These are phyloP conservation scores for Montipora efflorescens DNA, from an alignment of 64 coral and sea anemone species.

Conservation along the genomic window DNA sequence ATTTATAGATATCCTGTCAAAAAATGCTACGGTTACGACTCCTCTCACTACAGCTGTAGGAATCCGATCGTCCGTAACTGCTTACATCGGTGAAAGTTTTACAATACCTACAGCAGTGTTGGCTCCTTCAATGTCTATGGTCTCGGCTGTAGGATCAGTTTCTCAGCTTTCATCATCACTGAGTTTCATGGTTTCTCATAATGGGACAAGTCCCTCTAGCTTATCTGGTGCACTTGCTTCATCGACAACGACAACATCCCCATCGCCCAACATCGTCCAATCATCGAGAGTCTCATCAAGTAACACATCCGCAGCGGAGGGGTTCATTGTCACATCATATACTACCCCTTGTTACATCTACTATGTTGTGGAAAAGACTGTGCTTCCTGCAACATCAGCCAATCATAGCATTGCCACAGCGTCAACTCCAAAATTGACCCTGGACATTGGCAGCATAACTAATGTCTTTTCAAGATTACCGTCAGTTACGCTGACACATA, in stretches of 20 bases:
- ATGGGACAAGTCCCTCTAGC: background rate
- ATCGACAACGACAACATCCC: background rate
- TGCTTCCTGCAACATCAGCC: constrained; percentile 1
- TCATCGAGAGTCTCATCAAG: background rate
- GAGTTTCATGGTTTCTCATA: background rate
- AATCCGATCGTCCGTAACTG: background rate
- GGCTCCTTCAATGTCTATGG: background rate
- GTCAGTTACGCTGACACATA: constrained; percentile 21
- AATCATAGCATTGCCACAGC: constrained; percentile 15
- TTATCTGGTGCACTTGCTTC: background rate
- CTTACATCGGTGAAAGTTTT: background rate
- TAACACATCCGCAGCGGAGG: constrained; percentile 23
- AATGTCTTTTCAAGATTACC: background rate
- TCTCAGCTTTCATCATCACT: background rate
- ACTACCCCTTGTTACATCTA: constrained; percentile 66
- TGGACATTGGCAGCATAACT: background rate
- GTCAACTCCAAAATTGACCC: background rate
- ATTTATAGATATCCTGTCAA: background rate
- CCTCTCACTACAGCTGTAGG: background rate
- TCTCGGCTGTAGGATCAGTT: background rate
- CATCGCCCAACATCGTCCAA: background rate
- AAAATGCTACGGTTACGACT: background rate
- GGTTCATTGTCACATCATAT: constrained; percentile 46
- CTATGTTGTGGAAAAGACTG: constrained; percentile 55
- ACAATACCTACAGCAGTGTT: background rate